Evolutionary conservation across 2,888 invertebrate species (phyloP).

Genomic region (Polymixis flavicincta): DNA sequence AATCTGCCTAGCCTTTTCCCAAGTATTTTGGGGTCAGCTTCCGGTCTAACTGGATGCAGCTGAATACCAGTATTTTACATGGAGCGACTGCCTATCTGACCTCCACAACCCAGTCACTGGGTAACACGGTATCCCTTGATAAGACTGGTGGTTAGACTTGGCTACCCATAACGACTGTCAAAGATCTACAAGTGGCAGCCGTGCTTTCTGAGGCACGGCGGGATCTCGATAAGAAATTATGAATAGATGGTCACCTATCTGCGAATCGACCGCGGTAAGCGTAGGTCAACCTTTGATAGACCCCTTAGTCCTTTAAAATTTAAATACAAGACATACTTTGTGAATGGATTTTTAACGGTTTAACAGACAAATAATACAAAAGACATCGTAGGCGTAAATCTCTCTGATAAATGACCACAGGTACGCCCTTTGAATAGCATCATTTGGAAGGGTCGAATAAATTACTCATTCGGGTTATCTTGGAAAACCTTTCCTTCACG

Average conservation of each 20-base stretch:
- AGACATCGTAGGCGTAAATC: constrained; percentile 32
- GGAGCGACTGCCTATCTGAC: background rate
- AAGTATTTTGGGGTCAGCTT: background rate
- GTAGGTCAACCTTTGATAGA: background rate
- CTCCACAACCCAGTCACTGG: background rate
- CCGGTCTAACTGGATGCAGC: background rate
- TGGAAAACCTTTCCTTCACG: constrained; percentile 17
- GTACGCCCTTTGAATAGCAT: constrained; percentile 44
- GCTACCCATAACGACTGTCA: background rate
- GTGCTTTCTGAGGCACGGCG: background rate
- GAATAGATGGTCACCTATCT: background rate
- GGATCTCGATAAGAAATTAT: background rate
- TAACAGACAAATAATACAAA: constrained; percentile 31
- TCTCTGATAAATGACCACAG: constrained; percentile 38
- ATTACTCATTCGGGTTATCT: constrained; percentile 35
- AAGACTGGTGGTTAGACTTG: background rate
- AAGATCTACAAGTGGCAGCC: background rate
- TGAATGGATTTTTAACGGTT: constrained; percentile 36
- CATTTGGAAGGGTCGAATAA: constrained; percentile 40
- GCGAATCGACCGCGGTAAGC: too few species aligned
- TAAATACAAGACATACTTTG: constrained; percentile 16
- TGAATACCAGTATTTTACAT: background rate
- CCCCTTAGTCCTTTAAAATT: background rate
- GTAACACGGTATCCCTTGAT: too few species aligned
- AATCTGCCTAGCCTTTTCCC: too few species aligned